phyloP scores from a whole-genome alignment of 2,113 vertebrate genomes.

The Danionella cerebrum region DNA sequence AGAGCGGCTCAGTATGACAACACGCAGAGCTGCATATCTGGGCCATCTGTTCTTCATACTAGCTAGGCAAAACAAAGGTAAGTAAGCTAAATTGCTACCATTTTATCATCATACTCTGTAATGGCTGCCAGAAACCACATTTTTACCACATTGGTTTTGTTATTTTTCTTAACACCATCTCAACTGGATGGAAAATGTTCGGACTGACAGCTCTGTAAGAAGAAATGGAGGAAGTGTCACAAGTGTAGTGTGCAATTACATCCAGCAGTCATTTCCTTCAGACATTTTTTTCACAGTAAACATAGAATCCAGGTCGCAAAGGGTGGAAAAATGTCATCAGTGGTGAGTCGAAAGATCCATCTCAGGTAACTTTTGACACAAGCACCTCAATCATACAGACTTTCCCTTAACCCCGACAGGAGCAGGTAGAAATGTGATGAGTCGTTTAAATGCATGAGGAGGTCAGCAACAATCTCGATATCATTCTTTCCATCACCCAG shows the following conservation, averaged over 20 bases:
- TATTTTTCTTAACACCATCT: slow-evolving; percentile 11
- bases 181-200: not conserved
- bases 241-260: not conserved
- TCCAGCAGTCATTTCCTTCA: not conserved
- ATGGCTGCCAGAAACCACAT: slow-evolving; percentile 6
- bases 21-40: not conserved
- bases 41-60: not conserved
- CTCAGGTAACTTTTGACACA: not conserved
- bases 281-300: not conserved
- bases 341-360: not conserved
- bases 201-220: not conserved
- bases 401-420: not conserved
- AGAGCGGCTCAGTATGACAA: no score
- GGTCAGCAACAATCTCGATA: not conserved
- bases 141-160: not conserved
- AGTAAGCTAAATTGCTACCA: not conserved
- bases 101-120: not conserved
- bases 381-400: not conserved
- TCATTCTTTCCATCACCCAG: not conserved
- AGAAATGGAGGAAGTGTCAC: not conserved
- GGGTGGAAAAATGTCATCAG: not conserved
- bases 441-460: slow-evolving; percentile 13
- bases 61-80: not conserved
- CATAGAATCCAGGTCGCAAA: not conserved
- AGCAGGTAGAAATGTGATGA: not conserved